Percentiles rank a stretch among this genome's conserved stretches.
These are phyloP conservation scores for Talpa occidentalis DNA, from an alignment of 2,113 vertebrate genomes.

Conservation along the genomic window DNA sequence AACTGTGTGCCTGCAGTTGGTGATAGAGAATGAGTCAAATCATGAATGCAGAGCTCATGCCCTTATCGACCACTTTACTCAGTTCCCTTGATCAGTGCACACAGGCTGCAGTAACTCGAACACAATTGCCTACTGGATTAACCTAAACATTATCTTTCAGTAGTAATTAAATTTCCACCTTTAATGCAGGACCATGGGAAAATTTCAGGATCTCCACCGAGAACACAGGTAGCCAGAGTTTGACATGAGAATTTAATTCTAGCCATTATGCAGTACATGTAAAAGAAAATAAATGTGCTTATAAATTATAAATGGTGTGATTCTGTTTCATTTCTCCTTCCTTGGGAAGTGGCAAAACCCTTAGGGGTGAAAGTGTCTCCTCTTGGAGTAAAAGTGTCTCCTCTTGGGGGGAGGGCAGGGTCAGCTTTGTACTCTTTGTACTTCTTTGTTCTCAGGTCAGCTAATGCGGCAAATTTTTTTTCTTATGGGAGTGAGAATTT, in stretches of 20 bases:
- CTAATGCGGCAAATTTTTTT: neutral
- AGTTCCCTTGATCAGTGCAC: neutral
- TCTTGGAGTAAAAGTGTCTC: neutral
- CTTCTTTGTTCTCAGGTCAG: neutral
- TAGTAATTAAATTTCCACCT: constrained; percentile 29
- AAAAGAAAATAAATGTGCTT: neutral
- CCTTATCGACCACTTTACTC: neutral
- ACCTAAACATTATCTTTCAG: neutral
- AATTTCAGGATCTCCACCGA: neutral
- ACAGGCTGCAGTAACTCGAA: neutral
- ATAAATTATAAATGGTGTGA: neutral
- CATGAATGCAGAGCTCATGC: neutral
- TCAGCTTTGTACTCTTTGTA: neutral
- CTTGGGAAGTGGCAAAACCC: neutral
- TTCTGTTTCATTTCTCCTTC: neutral
- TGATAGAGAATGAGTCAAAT: neutral
- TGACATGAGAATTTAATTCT: constrained; percentile 12
- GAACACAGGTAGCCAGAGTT: neutral
- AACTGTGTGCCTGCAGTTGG: neutral
- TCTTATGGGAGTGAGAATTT: neutral
- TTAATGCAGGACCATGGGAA: neutral
- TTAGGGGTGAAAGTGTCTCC: neutral
- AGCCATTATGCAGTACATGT: neutral
- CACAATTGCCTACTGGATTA: neutral
- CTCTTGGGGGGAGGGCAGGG: neutral